phyloP scores from a whole-genome alignment of 2,888 invertebrate species.

The Idaea aversata region DNA sequence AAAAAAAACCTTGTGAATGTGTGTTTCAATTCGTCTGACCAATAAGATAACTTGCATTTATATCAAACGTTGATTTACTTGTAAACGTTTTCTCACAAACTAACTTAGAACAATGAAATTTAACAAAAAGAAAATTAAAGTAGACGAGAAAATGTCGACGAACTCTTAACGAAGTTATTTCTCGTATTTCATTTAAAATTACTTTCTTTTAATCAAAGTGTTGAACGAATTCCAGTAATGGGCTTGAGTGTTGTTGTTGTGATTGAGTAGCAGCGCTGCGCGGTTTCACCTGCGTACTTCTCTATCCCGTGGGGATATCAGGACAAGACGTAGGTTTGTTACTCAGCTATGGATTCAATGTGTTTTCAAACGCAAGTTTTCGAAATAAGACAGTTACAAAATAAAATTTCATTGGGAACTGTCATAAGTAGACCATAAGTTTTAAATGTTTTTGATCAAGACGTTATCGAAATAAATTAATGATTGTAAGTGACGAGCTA shows the following conservation, averaged over 20 bases:
- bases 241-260: background rate
- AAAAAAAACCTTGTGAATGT: too few species aligned
- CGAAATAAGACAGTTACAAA: too few species aligned
- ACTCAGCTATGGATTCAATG: too few species aligned
- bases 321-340: too few species aligned
- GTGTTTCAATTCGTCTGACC: too few species aligned
- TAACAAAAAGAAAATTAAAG: background rate
- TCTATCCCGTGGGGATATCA: too few species aligned
- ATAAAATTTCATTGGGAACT: too few species aligned
- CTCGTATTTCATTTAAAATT: background rate
- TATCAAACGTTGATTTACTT: background rate
- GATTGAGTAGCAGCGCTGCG: background rate
- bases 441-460: too few species aligned
- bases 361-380: too few species aligned
- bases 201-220: background rate
- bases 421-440: too few species aligned
- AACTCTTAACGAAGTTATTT: background rate
- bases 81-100: background rate
- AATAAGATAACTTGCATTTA: background rate
- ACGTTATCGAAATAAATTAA: too few species aligned
- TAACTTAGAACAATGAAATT: background rate
- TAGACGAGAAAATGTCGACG: background rate
- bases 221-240: background rate
- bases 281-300: background rate
- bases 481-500: too few species aligned